Evolutionary conservation across 2,113 vertebrate genomes (phyloP).

Genomic region (Corapipo altera): DNA sequence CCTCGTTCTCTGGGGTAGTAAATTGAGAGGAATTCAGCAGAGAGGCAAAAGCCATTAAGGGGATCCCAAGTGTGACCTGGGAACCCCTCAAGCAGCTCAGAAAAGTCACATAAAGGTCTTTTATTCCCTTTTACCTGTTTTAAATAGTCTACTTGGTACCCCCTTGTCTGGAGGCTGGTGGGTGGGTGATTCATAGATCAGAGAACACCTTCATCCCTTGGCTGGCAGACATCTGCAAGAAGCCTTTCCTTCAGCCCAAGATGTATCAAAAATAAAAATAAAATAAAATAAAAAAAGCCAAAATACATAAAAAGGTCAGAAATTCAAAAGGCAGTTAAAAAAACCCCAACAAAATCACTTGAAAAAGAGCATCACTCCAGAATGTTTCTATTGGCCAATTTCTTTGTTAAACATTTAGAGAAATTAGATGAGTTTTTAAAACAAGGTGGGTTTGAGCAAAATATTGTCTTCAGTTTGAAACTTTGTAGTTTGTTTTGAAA

Average conservation of each 20-base stretch:
- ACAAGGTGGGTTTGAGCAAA: not conserved
- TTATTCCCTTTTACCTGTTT: not conserved
- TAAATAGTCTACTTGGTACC: not conserved
- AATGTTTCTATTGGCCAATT: not conserved
- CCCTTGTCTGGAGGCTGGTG: not conserved
- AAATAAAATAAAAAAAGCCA: not conserved
- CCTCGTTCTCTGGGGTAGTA: not conserved
- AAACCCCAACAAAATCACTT: not conserved
- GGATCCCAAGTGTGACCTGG: not conserved
- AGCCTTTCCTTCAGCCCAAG: not conserved
- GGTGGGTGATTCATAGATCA: not conserved
- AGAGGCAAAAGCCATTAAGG: not conserved
- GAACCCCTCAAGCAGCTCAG: not conserved
- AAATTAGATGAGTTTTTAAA: not conserved
- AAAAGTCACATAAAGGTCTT: not conserved
- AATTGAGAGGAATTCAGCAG: not conserved
- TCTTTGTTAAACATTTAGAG: not conserved
- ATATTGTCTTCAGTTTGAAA: not conserved
- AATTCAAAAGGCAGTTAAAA: not conserved
- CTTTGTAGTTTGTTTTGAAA: not conserved
- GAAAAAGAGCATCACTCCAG: not conserved
- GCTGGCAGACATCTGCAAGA: not conserved
- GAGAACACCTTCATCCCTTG: not conserved
- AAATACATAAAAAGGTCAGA: not conserved
- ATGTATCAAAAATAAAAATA: not conserved